phyloP scores from a whole-genome alignment of 1,140 invertebrate species.

The Drosophila lowei region DNA sequence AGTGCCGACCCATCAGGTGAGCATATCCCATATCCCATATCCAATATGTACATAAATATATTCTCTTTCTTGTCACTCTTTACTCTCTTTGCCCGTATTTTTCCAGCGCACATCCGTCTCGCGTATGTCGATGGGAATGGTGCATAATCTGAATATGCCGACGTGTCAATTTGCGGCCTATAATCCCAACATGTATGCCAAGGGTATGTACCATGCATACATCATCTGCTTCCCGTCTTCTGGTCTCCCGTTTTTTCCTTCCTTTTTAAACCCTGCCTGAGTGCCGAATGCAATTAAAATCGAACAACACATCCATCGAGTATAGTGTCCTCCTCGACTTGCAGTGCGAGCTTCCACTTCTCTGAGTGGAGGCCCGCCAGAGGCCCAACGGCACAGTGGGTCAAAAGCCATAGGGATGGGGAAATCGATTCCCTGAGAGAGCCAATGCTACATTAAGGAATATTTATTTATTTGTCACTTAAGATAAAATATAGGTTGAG shows the following conservation, averaged over 20 bases:
- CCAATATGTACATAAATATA: slow-evolving; percentile 1
- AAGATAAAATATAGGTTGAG: no score
- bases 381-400: slow-evolving; percentile 15
- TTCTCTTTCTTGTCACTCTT: neutral
- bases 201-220: slow-evolving; percentile 66
- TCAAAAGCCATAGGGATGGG: neutral
- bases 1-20: slow-evolving; percentile 74
- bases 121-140: slow-evolving; percentile 82
- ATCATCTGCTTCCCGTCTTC: neutral
- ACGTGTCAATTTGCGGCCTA: slow-evolving; percentile 81
- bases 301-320: slow-evolving; percentile 51
- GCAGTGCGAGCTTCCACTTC: slow-evolving; percentile 25
- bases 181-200: slow-evolving; percentile 79
- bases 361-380: slow-evolving; percentile 21
- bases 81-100: neutral
- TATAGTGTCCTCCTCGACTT: slow-evolving; percentile 13
- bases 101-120: slow-evolving; percentile 76
- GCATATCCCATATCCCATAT: neutral
- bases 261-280: neutral
- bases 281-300: slow-evolving; percentile 69
- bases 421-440: no score
- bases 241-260: neutral
- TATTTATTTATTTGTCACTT: no score
- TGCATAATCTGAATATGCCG: slow-evolving; percentile 80
- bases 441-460: no score